A percentile compares a stretch with the other conserved stretches of the same genome.
These are phyloP conservation scores for Salmo trutta DNA, from an alignment of 2,797 vertebrate genomes.

Conservation along the genomic window DNA sequence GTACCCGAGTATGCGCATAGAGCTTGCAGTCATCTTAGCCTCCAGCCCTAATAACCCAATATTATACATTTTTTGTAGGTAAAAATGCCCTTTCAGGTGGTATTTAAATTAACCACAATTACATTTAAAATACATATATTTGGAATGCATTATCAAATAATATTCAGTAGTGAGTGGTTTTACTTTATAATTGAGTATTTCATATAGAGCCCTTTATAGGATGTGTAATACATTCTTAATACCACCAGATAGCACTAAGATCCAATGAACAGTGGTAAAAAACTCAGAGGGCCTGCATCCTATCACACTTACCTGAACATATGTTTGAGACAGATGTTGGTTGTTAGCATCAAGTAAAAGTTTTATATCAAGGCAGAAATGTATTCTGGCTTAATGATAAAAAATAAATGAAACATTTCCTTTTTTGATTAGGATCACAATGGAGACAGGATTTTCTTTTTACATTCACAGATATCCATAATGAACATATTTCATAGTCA, in stretches of 20 bases:
- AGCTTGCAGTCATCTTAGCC: too few relatives aligned
- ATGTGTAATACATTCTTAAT: neutral
- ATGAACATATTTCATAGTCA: neutral
- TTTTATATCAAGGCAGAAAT: neutral
- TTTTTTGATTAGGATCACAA: neutral
- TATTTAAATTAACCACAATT: too few relatives aligned
- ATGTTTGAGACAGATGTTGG: neutral
- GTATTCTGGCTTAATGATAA: neutral
- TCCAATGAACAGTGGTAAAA: slow-evolving; percentile 5
- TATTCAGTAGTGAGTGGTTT: neutral
- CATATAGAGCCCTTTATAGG: neutral
- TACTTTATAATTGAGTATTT: neutral
- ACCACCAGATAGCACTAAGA: slow-evolving; percentile 66
- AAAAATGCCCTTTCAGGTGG: too few relatives aligned
- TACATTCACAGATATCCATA: neutral
- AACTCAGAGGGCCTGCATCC: neutral
- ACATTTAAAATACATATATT: too few relatives aligned
- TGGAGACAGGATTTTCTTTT: neutral
- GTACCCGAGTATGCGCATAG: too few relatives aligned
- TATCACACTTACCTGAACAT: neutral
- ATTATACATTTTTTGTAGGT: too few relatives aligned
- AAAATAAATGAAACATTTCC: neutral
- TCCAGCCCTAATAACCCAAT: too few relatives aligned
- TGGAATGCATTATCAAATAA: too few relatives aligned
- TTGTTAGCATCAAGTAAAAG: neutral